Conservation (phyloP, 2,113 vertebrate species). For the Columba janthina region DNA sequence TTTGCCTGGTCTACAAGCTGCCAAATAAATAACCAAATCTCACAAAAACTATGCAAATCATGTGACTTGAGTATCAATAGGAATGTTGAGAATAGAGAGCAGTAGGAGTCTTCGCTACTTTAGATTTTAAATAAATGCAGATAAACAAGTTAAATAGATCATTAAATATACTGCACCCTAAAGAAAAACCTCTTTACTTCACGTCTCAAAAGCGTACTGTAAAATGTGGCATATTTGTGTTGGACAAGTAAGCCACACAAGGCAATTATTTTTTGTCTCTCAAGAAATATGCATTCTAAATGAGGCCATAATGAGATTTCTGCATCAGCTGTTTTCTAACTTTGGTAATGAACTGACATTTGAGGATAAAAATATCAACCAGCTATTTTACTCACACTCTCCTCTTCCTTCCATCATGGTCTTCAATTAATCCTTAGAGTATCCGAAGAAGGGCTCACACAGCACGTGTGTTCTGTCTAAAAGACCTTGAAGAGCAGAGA, state of each 20-base stretch:
- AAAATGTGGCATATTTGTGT: not conserved
- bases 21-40: not conserved
- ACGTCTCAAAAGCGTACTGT: not conserved
- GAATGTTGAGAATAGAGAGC: not conserved
- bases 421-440: constrained; percentile 32
- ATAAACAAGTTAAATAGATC: not conserved
- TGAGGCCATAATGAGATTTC: constrained; percentile 38
- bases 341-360: constrained; percentile 62
- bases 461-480: not conserved
- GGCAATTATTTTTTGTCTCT: constrained; percentile 25
- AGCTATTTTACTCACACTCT: constrained; percentile 41
- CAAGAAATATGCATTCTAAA: constrained; percentile 46
- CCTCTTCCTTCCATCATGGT: constrained; percentile 19
- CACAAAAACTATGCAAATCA: not conserved
- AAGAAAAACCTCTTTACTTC: constrained; percentile 2
- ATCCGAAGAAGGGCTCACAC: not conserved
- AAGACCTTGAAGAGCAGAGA: not conserved
- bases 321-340: constrained; percentile 54
- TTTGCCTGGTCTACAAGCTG: not conserved
- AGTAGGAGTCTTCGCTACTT: not conserved
- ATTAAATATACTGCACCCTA: not conserved
- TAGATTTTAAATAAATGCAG: constrained; percentile 10
- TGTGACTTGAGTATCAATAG: accelerated
- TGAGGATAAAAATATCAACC: constrained; percentile 51
- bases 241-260: not conserved